Percentiles rank a stretch among this genome's conserved stretches.
Conservation (phyloP, 2,797 vertebrate species). For the Yasuhikotakia modesta region DNA sequence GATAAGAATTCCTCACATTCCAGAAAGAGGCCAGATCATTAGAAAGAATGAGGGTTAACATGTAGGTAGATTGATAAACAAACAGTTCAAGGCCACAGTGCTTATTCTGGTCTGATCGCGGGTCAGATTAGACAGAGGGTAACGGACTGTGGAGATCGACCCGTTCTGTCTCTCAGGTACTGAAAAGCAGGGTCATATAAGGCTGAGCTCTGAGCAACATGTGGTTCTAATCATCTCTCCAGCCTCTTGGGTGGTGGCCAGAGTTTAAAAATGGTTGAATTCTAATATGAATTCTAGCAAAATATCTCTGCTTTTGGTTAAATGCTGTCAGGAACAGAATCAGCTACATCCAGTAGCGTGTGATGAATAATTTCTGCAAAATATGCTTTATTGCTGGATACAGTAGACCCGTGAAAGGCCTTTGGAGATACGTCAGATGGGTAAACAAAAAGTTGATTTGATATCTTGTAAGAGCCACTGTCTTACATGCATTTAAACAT, state of each 20-base stretch:
- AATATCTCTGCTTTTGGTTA: constrained; percentile 61
- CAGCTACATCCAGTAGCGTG: neutral
- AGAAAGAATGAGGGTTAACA: constrained; percentile 67
- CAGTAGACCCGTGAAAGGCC: neutral
- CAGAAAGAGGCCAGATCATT: constrained; percentile 54
- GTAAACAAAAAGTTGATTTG: too few relatives aligned
- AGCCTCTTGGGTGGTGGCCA: constrained; percentile 54
- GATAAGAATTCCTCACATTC: constrained; percentile 76
- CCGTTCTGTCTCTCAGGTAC: constrained; percentile 58
- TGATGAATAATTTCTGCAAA: neutral
- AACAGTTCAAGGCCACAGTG: constrained; percentile 54
- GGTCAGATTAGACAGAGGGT: constrained; percentile 30
- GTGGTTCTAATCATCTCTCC: constrained; percentile 69
- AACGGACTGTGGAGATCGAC: constrained; percentile 18
- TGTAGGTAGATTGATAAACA: constrained; percentile 64
- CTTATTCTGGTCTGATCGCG: constrained; percentile 28
- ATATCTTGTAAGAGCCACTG: too few relatives aligned
- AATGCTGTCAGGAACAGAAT: neutral
- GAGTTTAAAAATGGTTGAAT: constrained; percentile 62
- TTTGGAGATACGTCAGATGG: too few relatives aligned
- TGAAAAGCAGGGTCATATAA: constrained; percentile 51
- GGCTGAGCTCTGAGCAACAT: constrained; percentile 64
- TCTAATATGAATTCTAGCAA: constrained; percentile 51
- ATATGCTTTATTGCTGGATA: neutral
- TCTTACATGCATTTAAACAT: neutral